Percentiles rank a stretch among this genome's conserved stretches.
Evolutionary conservation across 1,140 invertebrate species (phyloP).

Genomic region (Odontomachus brunneus): DNA sequence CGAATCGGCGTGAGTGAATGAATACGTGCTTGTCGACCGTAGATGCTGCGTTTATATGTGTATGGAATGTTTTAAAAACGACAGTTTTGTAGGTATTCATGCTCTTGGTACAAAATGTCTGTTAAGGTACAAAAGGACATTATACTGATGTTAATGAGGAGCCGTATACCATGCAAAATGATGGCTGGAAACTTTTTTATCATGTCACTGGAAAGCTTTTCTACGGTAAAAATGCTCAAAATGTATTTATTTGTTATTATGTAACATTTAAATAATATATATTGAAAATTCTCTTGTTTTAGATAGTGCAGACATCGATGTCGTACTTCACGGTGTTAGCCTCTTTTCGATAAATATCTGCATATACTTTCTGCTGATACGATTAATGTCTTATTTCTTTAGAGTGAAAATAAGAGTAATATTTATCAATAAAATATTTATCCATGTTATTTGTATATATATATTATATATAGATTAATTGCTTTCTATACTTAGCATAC

Average conservation of each 20-base stretch:
- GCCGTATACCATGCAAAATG: constrained; percentile 54
- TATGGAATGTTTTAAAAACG: background rate
- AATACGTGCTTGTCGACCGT: background rate
- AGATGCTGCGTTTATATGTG: too few species aligned
- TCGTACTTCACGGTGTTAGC: constrained; percentile 8
- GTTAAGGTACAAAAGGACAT: constrained; percentile 53
- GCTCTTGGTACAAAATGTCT: constrained; percentile 61
- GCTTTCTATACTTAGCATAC: too few species aligned
- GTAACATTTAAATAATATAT: constrained; percentile 4
- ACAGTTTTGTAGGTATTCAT: constrained; percentile 6
- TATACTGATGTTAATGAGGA: constrained; percentile 60
- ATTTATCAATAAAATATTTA: too few species aligned
- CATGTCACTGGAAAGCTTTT: constrained; percentile 65
- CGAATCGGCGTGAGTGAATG: background rate
- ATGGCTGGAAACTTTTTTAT: constrained; percentile 62
- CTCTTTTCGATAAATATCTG: constrained; percentile 7
- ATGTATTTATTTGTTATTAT: background rate
- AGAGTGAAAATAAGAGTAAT: too few species aligned
- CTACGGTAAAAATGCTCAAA: too few species aligned
- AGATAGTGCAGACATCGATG: constrained; percentile 11
- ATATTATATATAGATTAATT: too few species aligned
- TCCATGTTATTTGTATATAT: too few species aligned
- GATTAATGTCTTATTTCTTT: background rate
- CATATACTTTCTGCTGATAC: background rate
- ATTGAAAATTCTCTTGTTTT: background rate